Evolutionary conservation across 2,888 invertebrate species (phyloP), one percentile per base, ranked within the genome.

Genomic region (Hipparchia semele): DNA sequence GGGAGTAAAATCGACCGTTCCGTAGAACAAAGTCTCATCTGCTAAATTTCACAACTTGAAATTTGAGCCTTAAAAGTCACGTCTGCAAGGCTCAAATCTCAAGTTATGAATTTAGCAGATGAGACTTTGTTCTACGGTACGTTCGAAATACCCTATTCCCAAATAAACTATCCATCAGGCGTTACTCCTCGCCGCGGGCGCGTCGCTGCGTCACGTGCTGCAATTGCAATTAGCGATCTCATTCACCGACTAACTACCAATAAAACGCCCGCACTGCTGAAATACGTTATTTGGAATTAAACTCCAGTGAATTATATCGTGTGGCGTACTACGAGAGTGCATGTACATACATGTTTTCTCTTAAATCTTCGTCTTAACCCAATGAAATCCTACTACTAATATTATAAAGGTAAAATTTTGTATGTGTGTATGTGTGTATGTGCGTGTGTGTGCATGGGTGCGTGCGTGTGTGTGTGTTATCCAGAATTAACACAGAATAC

Each of bases 191-290:
- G 12, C 10, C 7, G 2, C 65, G 59, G n/a, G 13, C 64, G 51
- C 13, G 49, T 39, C 59, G 59, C 23, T 2, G n/a, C 33, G 56
- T 59, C 65, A 59, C 71, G 59, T 71, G 49, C 33, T 64, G 66
- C 51, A 61, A 64, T 68, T 64, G 73, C 73, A 65, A 65, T 68
- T 69, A 68, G 73, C 39, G 67, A 67, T 60, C 54, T 60, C 65
- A 71, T 71, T 71, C 67, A 67, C 49, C 39, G 56, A 51, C 68
- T 59, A 60, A 59, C 68, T 68, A 68, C 59, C 59, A 68, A 68
- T 68, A 59, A 59, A 59, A 58, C 68, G 58, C 23, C 51, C 53
- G 65, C 65, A 65, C 65, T 6, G 65, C 65, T 65, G 9, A 65
- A 65, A 65, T 65, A 65, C 65, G 65, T 33, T 65, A 65, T 53